Conservation (phyloP, 1,140 invertebrate species). For the Oedothorax gibbosus region DNA sequence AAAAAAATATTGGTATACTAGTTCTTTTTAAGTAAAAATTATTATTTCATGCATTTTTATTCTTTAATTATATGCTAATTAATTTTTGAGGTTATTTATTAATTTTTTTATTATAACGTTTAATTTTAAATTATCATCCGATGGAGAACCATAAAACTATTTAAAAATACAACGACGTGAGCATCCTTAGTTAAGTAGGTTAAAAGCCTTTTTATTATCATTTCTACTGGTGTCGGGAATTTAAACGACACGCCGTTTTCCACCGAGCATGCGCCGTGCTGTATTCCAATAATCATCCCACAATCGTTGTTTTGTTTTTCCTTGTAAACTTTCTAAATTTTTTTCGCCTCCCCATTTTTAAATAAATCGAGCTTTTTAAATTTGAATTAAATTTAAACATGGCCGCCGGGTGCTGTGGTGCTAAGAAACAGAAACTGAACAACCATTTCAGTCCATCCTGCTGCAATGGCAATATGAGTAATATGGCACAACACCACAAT, state of each 20-base stretch:
- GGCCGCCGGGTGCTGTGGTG: constrained; percentile 88
- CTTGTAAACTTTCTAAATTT: background rate
- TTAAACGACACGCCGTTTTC: background rate
- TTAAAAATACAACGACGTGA: no score
- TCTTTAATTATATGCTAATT: no score
- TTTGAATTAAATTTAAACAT: constrained; percentile 68
- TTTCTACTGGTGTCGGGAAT: background rate
- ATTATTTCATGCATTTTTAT: background rate
- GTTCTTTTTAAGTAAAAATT: background rate
- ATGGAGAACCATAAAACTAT: no score
- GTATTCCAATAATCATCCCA: background rate
- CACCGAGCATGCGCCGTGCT: constrained; percentile 19
- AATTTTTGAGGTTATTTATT: no score
- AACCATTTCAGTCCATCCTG: constrained; percentile 69
- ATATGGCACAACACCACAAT: constrained; percentile 29
- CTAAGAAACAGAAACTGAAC: constrained; percentile 89
- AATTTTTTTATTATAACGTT: no score
- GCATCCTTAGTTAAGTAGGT: no score
- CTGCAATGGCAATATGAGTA: constrained; percentile 52
- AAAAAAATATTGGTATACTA: background rate
- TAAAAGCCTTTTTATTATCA: background rate
- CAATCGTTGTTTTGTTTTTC: background rate
- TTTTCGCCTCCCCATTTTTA: background rate
- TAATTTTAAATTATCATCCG: no score
- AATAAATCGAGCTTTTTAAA: constrained; percentile 3